Percentiles rank a stretch among this genome's conserved stretches.
phyloP scores from a whole-genome alignment of 2,797 vertebrate genomes.

The Danio choprae region DNA sequence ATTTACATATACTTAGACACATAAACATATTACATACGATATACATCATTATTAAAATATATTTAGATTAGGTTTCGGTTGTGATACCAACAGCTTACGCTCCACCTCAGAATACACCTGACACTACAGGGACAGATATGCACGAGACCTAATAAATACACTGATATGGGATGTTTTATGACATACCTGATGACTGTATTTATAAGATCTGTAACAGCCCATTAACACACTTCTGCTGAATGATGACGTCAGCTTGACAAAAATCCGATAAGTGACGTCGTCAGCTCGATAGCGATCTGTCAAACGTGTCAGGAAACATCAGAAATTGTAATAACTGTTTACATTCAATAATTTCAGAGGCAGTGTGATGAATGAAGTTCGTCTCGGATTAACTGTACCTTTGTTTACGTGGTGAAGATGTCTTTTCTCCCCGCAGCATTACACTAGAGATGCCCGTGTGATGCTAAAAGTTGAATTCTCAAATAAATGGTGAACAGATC shows the following conservation, averaged over 20 bases:
- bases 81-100: neutral
- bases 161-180: neutral
- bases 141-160: neutral
- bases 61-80: neutral
- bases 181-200: neutral
- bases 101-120: slow-evolving; percentile 1
- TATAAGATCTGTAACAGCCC: neutral
- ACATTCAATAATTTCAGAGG: neutral
- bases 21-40: no score
- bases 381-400: slow-evolving; percentile 1
- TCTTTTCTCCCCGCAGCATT: slow-evolving; percentile 22
- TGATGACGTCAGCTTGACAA: slow-evolving; percentile 21
- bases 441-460: slow-evolving; percentile 1
- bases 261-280: slow-evolving; percentile 2
- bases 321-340: neutral
- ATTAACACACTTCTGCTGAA: neutral
- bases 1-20: no score
- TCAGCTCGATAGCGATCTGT: slow-evolving; percentile 22
- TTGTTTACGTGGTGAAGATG: slow-evolving; percentile 27
- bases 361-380: neutral
- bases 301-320: slow-evolving; percentile 4
- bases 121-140: neutral
- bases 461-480: slow-evolving; percentile 8
- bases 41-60: no score
- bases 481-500: neutral